Base-by-base conservation (phyloP, 2,888 invertebrate genomes). In the Patella caerulea region DNA sequence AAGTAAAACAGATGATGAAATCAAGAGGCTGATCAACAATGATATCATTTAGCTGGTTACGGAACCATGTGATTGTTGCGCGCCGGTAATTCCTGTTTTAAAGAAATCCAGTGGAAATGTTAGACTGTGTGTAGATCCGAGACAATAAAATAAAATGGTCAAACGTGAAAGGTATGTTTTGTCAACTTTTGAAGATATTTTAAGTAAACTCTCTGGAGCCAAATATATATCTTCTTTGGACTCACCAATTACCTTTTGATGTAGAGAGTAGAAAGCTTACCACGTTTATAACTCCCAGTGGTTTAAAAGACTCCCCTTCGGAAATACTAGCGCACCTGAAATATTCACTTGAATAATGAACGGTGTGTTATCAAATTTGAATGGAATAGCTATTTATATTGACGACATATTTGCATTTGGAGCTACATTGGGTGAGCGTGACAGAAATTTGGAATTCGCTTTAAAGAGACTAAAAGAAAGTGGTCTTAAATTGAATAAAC, bases 141-240 rank as follows among this genome's bases (percentile, higher is more conserved):
- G 24, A 24, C 24, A 78, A 34, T 73, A 72, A 19, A 81, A 82
- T 72, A 19, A 59, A 55, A 71, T 78, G 9, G 65, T 82, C 15
- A 75, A 77, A 45, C 73, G 83, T 2, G 78, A 56, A 52, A 34
- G 71, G 29, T 82, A 83, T 53, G 79, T 80, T 3, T 77, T 75
- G 19, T 81, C 71, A 29, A 83, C 84, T 0, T 11, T 82, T 12
- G 83, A 83, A 14, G 82, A 86, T 34, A 75, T 86, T 14, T 34
- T 79, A 0, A 78, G 81, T 3, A 70, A 76, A 14, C 76, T 84
- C 9, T 59, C 59, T 4, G 78, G 79, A 12, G 81, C 82, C 3
- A 81, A 56, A 55, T 65, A 69, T 11, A 85, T 86, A 85, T 86
- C 72, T 80, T 82, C 71, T 74, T 19, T 84, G 85, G 0, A 85